phyloP scores from a whole-genome alignment of 2,888 invertebrate species.

The Digitonthophagus gazella region DNA sequence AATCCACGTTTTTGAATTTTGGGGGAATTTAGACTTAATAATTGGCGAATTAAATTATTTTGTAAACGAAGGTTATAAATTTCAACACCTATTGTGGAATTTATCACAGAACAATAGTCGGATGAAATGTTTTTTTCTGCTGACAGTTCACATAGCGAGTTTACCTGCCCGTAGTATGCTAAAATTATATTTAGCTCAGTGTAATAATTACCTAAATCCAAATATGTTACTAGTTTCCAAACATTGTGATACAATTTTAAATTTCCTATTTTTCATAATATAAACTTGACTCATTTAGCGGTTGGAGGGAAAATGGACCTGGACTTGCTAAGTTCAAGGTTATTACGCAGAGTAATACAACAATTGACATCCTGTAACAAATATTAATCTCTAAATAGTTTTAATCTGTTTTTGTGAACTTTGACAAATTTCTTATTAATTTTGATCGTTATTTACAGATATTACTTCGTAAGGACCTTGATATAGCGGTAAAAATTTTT shows the following conservation, averaged over 20 bases:
- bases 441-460: constrained; percentile 8
- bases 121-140: not conserved
- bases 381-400: constrained; percentile 14
- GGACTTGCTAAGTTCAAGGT: not conserved
- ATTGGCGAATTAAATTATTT: constrained; percentile 9
- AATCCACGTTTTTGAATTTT: constrained; percentile 4
- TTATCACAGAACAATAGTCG: constrained; percentile 5
- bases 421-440: constrained; percentile 6
- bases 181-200: not conserved
- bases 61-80: not conserved
- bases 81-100: constrained; percentile 1
- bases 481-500: not conserved
- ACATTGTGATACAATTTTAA: not conserved
- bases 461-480: constrained; percentile 8
- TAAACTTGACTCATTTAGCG: not conserved
- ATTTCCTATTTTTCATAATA: constrained; percentile 11
- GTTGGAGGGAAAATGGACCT: not conserved
- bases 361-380: constrained; percentile 18
- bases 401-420: constrained; percentile 25
- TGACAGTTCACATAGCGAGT: not conserved
- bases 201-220: constrained; percentile 10
- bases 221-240: constrained; percentile 4
- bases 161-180: not conserved
- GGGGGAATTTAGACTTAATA: constrained; percentile 2
- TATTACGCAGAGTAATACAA: too few species aligned